Percentiles rank a stretch among this genome's conserved stretches.
phyloP scores from a whole-genome alignment of 2,797 vertebrate species.

The Sphaeramia orbicularis region DNA sequence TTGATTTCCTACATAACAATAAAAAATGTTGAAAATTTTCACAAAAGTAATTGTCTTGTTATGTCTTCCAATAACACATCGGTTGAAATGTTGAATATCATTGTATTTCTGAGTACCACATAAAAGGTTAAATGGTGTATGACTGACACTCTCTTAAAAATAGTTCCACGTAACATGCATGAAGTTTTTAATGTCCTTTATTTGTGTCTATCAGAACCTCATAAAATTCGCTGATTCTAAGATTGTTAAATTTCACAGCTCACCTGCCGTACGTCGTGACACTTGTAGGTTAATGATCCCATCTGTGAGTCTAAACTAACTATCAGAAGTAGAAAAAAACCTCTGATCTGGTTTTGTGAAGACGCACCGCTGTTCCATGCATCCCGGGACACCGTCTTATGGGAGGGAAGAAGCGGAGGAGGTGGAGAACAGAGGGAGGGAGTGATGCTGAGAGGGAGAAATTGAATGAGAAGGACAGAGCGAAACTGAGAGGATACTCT shows the following conservation, averaged over 20 bases:
- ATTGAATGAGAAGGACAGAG: slow-evolving; percentile 81
- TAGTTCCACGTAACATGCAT: too few relatives aligned
- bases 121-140: too few relatives aligned
- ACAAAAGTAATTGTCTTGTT: too few relatives aligned
- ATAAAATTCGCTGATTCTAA: too few relatives aligned
- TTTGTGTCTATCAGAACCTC: too few relatives aligned
- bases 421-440: slow-evolving; percentile 70
- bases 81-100: too few relatives aligned
- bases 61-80: too few relatives aligned
- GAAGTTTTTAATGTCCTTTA: too few relatives aligned
- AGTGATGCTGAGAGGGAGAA: slow-evolving; percentile 77
- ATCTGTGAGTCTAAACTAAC: slow-evolving; percentile 53
- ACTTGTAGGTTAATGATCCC: slow-evolving; percentile 37
- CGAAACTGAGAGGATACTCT: slow-evolving; percentile 68
- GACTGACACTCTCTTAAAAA: too few relatives aligned
- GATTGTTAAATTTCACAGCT: slow-evolving; percentile 18
- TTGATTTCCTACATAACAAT: too few relatives aligned
- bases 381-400: slow-evolving; percentile 61
- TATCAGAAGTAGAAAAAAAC: slow-evolving; percentile 65
- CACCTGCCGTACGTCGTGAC: not conserved
- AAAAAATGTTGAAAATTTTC: too few relatives aligned
- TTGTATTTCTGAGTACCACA: too few relatives aligned
- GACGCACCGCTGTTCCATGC: slow-evolving; percentile 52
- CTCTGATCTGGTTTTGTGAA: slow-evolving; percentile 55
- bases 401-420: slow-evolving; percentile 73